A percentile compares a stretch with the other conserved stretches of the same genome.
These are phyloP conservation scores for Montipora foliosa DNA, from an alignment of 64 coral and sea anemone species.

Conservation along the genomic window DNA sequence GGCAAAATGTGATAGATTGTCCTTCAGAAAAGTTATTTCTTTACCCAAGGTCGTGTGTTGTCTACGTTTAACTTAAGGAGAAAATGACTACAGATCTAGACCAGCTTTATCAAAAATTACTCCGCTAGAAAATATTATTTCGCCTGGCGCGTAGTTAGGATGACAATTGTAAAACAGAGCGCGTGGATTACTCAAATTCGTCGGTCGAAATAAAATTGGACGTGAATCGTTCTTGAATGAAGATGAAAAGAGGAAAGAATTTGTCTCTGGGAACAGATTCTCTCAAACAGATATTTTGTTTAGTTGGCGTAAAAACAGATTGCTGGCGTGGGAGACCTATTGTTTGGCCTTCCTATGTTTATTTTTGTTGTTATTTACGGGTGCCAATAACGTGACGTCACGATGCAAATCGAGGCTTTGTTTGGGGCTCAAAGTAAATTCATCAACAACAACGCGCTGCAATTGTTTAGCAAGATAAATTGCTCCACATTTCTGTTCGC, in stretches of 20 bases:
- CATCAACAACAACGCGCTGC: conserved; percentile 79
- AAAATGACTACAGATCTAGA: conserved; percentile 2
- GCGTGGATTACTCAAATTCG: background rate
- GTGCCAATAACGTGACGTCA: conserved; percentile 99
- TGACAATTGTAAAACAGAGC: background rate
- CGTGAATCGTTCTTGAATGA: background rate
- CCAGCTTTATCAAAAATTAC: background rate
- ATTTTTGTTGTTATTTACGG: conserved; percentile 99
- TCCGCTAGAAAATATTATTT: background rate
- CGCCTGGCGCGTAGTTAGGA: background rate
- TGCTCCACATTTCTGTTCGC: background rate
- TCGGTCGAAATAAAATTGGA: too few relatives aligned
- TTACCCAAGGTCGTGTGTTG: conserved; percentile 85
- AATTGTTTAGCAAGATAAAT: conserved; percentile 69
- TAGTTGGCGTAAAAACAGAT: conserved; percentile 46
- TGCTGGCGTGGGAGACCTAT: conserved; percentile 31
- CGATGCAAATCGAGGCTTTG: conserved; percentile 90
- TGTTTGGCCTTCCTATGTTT: conserved; percentile 83
- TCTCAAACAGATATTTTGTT: conserved; percentile 37
- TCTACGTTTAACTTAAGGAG: conserved; percentile 71
- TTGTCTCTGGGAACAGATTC: background rate
- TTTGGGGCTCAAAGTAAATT: conserved; percentile 85
- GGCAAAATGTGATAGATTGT: conserved; percentile 65
- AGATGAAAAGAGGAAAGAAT: background rate
- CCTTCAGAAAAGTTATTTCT: conserved; percentile 79